phyloP scores from a whole-genome alignment of 2,113 vertebrate genomes.

The Colaptes auratus region DNA sequence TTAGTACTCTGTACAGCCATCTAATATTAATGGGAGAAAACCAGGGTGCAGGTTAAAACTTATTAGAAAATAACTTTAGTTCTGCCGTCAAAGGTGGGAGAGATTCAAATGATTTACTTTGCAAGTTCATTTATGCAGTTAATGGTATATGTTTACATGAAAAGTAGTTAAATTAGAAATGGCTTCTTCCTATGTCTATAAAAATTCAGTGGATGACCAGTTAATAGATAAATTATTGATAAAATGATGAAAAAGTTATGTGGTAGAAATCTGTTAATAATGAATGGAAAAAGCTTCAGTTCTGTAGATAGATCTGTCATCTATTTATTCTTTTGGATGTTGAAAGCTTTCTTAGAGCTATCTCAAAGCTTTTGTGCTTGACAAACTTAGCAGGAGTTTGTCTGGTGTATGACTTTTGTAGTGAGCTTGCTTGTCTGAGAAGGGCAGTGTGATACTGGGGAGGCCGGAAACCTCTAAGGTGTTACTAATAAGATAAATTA shows the following conservation, averaged over 20 bases:
- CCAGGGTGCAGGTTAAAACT: neutral
- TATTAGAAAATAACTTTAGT: neutral
- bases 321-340: neutral
- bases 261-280: neutral
- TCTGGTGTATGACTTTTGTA: neutral
- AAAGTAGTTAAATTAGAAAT: neutral
- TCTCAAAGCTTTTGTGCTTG: neutral
- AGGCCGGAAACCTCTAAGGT: neutral
- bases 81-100: neutral
- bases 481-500: neutral
- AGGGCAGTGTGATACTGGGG: neutral
- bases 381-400: neutral
- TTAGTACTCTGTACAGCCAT: neutral
- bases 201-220: neutral
- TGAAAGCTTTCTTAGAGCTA: neutral
- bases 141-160: neutral
- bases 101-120: neutral
- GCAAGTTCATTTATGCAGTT: neutral
- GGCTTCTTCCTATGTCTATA: neutral
- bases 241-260: neutral
- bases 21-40: neutral
- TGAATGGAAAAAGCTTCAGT: neutral
- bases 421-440: neutral
- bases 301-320: neutral
- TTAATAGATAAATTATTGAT: neutral